Conservation (phyloP, 2,113 vertebrate genomes). For the Austrofundulus limnaeus region DNA sequence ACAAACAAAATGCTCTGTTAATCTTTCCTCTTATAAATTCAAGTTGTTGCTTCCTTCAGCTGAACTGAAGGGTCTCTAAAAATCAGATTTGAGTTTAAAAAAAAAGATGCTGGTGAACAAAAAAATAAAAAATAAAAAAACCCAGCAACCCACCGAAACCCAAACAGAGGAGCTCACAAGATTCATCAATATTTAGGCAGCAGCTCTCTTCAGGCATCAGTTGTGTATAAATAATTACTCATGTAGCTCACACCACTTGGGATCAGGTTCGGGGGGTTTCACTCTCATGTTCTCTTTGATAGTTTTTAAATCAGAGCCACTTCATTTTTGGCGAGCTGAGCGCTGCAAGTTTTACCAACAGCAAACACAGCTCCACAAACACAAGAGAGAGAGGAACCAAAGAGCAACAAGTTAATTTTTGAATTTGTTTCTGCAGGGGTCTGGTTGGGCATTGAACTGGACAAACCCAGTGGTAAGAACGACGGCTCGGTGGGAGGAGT, state of each 20-base stretch:
- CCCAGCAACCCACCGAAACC: constrained; percentile 9
- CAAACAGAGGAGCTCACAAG: constrained; percentile 15
- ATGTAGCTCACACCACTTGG: constrained; percentile 31
- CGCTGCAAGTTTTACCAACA: not conserved
- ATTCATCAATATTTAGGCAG: constrained; percentile 34
- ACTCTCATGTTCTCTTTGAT: constrained; percentile 46
- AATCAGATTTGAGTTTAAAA: not conserved
- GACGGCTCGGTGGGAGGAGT: constrained; percentile 91
- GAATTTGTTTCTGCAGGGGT: constrained; percentile 77
- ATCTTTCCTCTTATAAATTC: too few species aligned
- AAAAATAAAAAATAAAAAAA: too few species aligned
- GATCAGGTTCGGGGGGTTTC: constrained; percentile 37
- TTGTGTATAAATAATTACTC: constrained; percentile 39
- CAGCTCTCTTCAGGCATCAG: constrained; percentile 29
- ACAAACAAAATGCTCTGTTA: too few species aligned
- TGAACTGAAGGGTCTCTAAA: constrained; percentile 4
- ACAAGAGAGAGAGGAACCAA: not conserved
- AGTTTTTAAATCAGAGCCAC: constrained; percentile 34
- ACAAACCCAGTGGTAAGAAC: constrained; percentile 94
- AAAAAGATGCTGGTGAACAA: not conserved
- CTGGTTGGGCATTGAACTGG: constrained; percentile 94
- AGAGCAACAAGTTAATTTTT: too few species aligned
- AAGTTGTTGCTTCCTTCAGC: not conserved
- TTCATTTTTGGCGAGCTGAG: constrained; percentile 20
- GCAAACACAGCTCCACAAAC: constrained; percentile 13